A percentile compares a stretch with the other conserved stretches of the same genome.
Conservation (phyloP, 2,797 vertebrate species). For the Sebastes jordani region DNA sequence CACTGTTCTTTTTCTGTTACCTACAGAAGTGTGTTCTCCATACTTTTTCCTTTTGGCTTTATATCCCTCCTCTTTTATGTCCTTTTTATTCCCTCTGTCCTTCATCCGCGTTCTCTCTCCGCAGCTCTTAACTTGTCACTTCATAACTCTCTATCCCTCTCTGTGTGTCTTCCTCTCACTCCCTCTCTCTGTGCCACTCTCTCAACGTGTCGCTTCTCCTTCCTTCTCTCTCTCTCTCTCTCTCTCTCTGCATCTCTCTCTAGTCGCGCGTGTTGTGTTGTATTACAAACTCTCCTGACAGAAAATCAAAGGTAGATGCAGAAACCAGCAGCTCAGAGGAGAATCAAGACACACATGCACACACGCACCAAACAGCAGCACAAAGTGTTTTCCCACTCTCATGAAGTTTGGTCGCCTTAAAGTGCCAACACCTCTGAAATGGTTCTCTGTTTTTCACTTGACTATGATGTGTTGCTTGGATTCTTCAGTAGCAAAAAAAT, state of each 20-base stretch:
- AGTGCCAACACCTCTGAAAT: background rate
- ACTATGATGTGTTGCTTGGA: background rate
- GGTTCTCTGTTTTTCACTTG: background rate
- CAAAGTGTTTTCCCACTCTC: background rate
- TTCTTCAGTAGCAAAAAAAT: background rate
- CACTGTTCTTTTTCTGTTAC: background rate
- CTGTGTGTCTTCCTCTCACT: background rate
- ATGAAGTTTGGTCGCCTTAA: background rate
- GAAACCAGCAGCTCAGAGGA: conserved; percentile 27
- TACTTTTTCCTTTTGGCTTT: background rate
- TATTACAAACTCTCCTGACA: conserved; percentile 58
- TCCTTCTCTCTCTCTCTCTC: background rate
- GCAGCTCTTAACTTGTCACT: background rate
- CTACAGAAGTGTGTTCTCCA: background rate
- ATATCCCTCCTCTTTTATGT: background rate
- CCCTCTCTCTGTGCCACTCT: background rate
- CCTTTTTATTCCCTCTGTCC: background rate
- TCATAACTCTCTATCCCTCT: background rate
- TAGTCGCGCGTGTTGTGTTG: conserved; percentile 14
- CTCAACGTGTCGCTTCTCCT: background rate
- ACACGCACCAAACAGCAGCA: conserved; percentile 3
- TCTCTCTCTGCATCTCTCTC: background rate
- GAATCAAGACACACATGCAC: conserved; percentile 14
- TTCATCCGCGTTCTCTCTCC: background rate
- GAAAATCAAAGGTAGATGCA: conserved; percentile 60